Conservation (phyloP, 2,888 invertebrate species). For the Drosophila paramelanica region DNA sequence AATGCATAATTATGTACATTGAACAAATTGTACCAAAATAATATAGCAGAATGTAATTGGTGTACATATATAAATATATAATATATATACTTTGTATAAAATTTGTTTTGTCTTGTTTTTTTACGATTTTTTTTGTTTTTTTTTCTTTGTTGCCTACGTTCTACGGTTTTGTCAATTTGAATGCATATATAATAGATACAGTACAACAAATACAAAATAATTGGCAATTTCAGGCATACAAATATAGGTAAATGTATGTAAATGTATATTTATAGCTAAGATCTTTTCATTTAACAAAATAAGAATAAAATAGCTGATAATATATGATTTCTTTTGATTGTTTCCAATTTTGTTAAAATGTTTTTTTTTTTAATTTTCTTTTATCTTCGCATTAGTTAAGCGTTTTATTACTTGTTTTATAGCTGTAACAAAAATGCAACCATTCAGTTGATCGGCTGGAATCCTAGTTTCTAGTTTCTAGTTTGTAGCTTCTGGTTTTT, state of each 20-base stretch:
- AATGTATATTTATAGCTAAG: slow-evolving; percentile 34
- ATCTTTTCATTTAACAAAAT: slow-evolving; percentile 40
- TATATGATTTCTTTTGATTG: slow-evolving; percentile 21
- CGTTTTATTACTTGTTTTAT: slow-evolving; percentile 36
- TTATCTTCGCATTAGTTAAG: slow-evolving; percentile 20
- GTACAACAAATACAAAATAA: slow-evolving; percentile 63
- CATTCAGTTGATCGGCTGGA: not conserved
- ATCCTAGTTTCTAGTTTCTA: slow-evolving; percentile 7
- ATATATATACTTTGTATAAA: slow-evolving; percentile 1
- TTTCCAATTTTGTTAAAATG: slow-evolving; percentile 7
- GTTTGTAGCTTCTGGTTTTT: slow-evolving; percentile 24
- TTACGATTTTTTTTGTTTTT: not conserved
- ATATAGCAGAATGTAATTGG: slow-evolving; percentile 21
- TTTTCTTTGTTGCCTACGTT: slow-evolving; percentile 8
- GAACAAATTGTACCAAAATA: slow-evolving; percentile 67
- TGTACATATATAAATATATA: slow-evolving; percentile 16
- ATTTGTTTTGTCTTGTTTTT: not conserved
- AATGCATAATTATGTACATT: slow-evolving; percentile 66
- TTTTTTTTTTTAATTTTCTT: slow-evolving; percentile 6
- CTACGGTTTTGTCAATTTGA: slow-evolving; percentile 41
- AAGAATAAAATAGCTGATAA: slow-evolving; percentile 41
- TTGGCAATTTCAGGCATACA: slow-evolving; percentile 76
- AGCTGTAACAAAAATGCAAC: slow-evolving; percentile 38
- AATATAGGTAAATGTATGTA: slow-evolving; percentile 33
- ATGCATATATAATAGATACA: slow-evolving; percentile 38